Evolutionary conservation across 2,797 vertebrate species (phyloP).

Genomic region (Sorex maritimensis): DNA sequence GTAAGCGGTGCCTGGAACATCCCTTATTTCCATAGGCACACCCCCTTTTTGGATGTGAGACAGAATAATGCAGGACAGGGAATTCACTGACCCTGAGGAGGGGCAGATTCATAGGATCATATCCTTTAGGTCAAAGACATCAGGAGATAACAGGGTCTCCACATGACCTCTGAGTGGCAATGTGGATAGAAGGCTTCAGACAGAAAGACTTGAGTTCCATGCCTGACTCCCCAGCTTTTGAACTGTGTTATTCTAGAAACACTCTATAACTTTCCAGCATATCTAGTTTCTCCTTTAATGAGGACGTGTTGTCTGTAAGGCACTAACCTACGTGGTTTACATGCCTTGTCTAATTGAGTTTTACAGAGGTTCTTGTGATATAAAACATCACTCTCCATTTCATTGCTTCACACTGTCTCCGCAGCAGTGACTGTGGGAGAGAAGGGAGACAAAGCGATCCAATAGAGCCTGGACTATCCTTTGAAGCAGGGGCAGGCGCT

Average conservation of each 20-base stretch:
- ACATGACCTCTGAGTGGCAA: neutral
- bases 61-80: neutral
- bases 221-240: neutral
- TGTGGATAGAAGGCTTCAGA: conserved; percentile 28
- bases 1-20: neutral
- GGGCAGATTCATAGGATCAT: neutral
- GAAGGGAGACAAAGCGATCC: neutral
- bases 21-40: neutral
- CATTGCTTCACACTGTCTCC: neutral
- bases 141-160: neutral
- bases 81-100: neutral
- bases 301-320: neutral
- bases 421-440: neutral
- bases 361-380: neutral
- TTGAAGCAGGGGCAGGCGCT: neutral
- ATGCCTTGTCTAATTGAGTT: neutral
- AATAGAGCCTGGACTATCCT: neutral
- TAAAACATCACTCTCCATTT: conserved; percentile 1
- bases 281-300: conserved; percentile 48
- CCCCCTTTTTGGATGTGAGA: neutral
- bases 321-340: neutral
- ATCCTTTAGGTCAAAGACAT: neutral
- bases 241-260: conserved; percentile 6
- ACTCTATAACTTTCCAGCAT: neutral
- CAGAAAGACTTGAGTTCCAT: conserved; percentile 6